These are phyloP conservation scores for Podotricha telesiphe DNA, from an alignment of 2,888 invertebrate genomes.

Conservation along the genomic window DNA sequence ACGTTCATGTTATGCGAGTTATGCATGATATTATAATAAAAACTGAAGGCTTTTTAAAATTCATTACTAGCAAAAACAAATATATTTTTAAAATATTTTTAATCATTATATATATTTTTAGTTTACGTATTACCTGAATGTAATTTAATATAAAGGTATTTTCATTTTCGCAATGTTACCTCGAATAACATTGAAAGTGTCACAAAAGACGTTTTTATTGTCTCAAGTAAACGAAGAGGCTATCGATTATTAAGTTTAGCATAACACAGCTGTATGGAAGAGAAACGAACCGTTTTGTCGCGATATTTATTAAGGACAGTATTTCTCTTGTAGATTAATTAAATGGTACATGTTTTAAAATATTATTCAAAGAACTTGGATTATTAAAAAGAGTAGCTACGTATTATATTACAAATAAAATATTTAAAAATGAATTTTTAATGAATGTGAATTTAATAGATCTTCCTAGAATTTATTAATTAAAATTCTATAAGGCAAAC, in stretches of 20 bases:
- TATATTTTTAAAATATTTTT: background rate
- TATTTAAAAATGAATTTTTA: too few relatives aligned
- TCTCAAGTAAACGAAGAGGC: slow-evolving; percentile 10
- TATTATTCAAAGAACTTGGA: too few relatives aligned
- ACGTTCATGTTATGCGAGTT: background rate
- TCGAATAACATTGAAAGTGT: background rate
- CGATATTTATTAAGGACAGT: background rate
- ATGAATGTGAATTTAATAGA: too few relatives aligned
- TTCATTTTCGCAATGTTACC: slow-evolving; percentile 1
- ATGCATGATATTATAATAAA: background rate
- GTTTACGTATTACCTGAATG: background rate
- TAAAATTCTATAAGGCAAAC: too few relatives aligned
- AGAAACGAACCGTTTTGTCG: background rate
- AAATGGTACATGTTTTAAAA: too few relatives aligned
- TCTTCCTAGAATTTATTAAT: too few relatives aligned
- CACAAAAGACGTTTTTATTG: slow-evolving; percentile 21
- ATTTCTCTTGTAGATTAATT: background rate
- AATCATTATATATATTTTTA: background rate
- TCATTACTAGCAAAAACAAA: background rate
- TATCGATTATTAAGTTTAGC: slow-evolving; percentile 21
- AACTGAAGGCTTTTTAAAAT: background rate
- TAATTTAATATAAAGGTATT: background rate
- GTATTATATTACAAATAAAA: too few relatives aligned
- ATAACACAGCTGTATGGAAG: slow-evolving; percentile 9
- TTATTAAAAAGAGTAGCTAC: too few relatives aligned